Base-by-base conservation (phyloP, 2,888 invertebrate genomes). In the Mythimna pallens region DNA sequence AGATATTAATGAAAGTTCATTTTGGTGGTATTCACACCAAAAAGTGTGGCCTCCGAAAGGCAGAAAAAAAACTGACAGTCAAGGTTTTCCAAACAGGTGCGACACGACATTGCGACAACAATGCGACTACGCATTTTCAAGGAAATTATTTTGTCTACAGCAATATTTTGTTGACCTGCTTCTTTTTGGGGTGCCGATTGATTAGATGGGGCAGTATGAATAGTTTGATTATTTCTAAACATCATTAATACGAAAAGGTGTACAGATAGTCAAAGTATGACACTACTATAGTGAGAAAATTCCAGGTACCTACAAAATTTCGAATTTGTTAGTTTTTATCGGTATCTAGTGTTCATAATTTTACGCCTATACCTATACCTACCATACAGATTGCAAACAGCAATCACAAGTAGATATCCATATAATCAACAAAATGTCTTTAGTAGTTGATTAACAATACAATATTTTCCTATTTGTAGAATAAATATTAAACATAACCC, bases 381-480 rank as follows among this genome's bases (percentile, higher is more conserved):
- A 25, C 1, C 36, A 36, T 14, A 72, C 57, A 22, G 22, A 73
- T 61, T 58, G 50, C n/a, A 50, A 20, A 14, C 3, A 50, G 20
- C n/a, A 71, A 22, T 34, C 9, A 14, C 61, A 40, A 71, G 6
- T 12, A 50, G 22, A 25, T n/a, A n/a, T 58, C 17, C 10, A 72
- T 40, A 25, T 20, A n/a, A 22, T 47, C 20, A 58, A 30, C 25
- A 12, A 14, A 25, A 58, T 25, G 50, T 14, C 22, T 14, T 9
- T 9, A 52, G 20, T 10, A 12, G 10, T 69, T 20, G 50, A 43
- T 58, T 43, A n/a, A 43, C n/a, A 63, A n/a, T 58, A 5, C 30
- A 12, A 73, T 59, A 52, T 52, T 20, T 40, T 40, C 14, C 10
- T 34, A 14, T 47, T 17, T 55, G 30, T 22, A 61, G 47, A 47